Percentiles rank a stretch among this genome's conserved stretches.
phyloP scores from a whole-genome alignment of 2,888 invertebrate species.

The Mimumesa dahlbomi region DNA sequence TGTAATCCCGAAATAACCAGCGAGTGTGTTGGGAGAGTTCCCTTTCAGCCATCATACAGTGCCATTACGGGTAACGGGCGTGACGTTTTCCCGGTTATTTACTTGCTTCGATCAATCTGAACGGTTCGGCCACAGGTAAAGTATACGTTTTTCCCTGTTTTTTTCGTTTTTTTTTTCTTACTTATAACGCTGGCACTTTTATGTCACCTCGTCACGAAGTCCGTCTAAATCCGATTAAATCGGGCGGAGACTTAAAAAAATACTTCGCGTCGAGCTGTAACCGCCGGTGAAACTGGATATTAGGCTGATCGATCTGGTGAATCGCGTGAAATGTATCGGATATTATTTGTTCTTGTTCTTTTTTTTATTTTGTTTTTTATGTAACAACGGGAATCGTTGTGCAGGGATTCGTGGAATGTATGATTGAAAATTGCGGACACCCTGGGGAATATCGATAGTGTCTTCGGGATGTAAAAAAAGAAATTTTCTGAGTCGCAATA shows the following conservation, averaged over 20 bases:
- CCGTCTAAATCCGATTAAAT: slow-evolving; percentile 7
- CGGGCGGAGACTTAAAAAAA: neutral
- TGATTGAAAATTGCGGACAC: too few relatives aligned
- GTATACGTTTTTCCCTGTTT: too few relatives aligned
- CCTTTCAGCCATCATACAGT: slow-evolving; percentile 49
- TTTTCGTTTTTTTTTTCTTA: neutral
- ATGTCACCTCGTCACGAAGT: neutral
- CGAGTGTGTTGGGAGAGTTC: slow-evolving; percentile 48
- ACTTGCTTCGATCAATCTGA: slow-evolving; percentile 12
- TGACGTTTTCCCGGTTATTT: slow-evolving; percentile 43
- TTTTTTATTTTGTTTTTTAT: too few relatives aligned
- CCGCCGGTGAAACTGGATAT: slow-evolving; percentile 13
- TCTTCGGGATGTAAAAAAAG: too few relatives aligned
- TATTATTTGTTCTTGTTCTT: too few relatives aligned
- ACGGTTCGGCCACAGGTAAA: slow-evolving; percentile 10
- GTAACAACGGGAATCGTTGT: too few relatives aligned
- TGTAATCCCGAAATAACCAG: slow-evolving; percentile 69
- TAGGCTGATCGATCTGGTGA: neutral
- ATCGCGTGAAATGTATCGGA: too few relatives aligned
- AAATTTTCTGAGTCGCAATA: too few relatives aligned
- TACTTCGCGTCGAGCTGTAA: neutral
- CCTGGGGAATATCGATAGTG: too few relatives aligned
- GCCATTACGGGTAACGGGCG: slow-evolving; percentile 34
- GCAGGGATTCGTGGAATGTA: too few relatives aligned
- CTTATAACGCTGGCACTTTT: neutral